Conservation (phyloP, 2,797 vertebrate species). For the Mionectes olivaceus region DNA sequence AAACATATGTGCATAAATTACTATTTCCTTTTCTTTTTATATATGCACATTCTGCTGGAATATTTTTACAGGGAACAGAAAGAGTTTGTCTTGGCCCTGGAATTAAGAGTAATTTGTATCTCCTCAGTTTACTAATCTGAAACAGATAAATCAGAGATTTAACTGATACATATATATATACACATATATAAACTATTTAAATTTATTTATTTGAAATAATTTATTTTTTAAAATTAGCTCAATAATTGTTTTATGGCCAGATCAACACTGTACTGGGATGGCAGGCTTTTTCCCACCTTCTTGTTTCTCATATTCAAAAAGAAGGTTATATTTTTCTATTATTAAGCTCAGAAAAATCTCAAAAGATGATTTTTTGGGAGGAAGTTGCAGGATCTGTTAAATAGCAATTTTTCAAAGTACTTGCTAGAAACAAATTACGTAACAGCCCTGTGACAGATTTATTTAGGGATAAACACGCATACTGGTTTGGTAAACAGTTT, state of each 20-base stretch:
- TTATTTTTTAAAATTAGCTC: background rate
- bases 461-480: background rate
- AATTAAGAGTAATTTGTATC: background rate
- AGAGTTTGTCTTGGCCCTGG: background rate
- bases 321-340: background rate
- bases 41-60: background rate
- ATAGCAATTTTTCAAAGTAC: background rate
- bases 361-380: background rate
- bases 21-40: conserved; percentile 1
- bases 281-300: background rate
- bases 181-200: no score
- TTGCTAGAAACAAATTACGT: background rate
- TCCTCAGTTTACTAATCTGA: background rate
- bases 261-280: background rate
- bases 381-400: background rate
- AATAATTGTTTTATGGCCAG: background rate
- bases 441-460: background rate
- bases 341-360: background rate
- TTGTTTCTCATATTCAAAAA: background rate
- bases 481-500: conserved; percentile 9
- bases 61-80: background rate
- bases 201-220: no score
- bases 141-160: background rate
- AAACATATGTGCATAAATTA: background rate
- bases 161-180: background rate